Evolutionary conservation across 2,888 invertebrate genomes (phyloP), one percentile per base, ranked within the genome.

Genomic region (Carterocephalus palaemon): DNA sequence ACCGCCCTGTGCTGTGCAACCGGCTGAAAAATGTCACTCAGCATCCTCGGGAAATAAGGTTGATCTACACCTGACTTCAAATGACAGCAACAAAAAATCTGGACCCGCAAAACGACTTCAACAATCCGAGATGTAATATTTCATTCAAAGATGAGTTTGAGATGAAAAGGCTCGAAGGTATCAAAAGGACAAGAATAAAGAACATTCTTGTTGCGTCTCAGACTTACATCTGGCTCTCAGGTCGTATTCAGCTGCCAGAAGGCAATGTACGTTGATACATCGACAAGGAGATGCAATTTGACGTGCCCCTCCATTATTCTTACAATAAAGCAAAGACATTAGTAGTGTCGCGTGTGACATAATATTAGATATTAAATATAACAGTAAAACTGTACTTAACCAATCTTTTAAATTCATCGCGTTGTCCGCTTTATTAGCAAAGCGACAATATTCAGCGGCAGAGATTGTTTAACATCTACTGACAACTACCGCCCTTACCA

Each of bases 231-330:
- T 43, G 12, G 17, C 37, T 37, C 37, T 45, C 37, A 45, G 36
- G 26, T 43, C 37, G 37, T 37, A 38, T 45, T 37, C 37, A 31
- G 45, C 7, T 62, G 72, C 72, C 76, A 73, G 64, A 65, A 63
- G 57, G 63, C 63, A 70, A 75, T 73, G 68, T 60, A 81, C 82
- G 66, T 82, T 81, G 80, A 84, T 72, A 77, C 80, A 84, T 84
- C 71, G 78, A 67, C 64, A 58, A 57, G 51, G 58, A 63, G 68
- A 70, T 64, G 59, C 67, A 63, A 60, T 62, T 59, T 65, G 81
- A 78, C 79, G 64, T 63, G 57, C 49, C 52, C 31, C 31, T 32
- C 23, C 26, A 41, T 15, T 19, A 33, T 33, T 12, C n/a, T 33
- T 9, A 39, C 13, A 22, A 13, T n/a, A n/a, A n/a, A n/a, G n/a